Conservation (phyloP, 2,888 invertebrate genomes). For the Schizotus pectinicornis region DNA sequence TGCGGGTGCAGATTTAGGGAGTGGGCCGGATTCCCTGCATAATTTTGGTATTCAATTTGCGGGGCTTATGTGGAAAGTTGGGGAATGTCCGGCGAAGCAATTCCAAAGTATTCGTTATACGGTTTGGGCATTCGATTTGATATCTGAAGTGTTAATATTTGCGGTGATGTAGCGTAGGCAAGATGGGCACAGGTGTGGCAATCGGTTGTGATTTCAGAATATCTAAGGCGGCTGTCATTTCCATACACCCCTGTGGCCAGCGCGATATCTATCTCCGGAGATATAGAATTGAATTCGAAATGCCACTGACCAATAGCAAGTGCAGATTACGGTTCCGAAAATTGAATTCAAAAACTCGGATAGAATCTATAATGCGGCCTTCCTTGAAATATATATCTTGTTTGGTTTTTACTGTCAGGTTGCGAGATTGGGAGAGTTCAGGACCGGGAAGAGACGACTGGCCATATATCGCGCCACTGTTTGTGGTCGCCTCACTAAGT, state of each 20-base stretch:
- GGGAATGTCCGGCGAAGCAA: slow-evolving; percentile 12
- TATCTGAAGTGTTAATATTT: slow-evolving; percentile 54
- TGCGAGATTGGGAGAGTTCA: slow-evolving; percentile 30
- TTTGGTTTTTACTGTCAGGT: slow-evolving; percentile 47
- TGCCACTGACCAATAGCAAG: slow-evolving; percentile 59
- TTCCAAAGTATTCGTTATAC: slow-evolving; percentile 16
- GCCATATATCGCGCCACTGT: slow-evolving; percentile 41
- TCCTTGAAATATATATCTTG: slow-evolving; percentile 44
- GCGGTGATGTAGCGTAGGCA: slow-evolving; percentile 40
- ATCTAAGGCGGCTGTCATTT: slow-evolving; percentile 55
- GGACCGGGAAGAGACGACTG: slow-evolving; percentile 24
- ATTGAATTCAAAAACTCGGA: slow-evolving; percentile 61
- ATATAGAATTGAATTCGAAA: slow-evolving; percentile 59
- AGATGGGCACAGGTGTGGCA: slow-evolving; percentile 54
- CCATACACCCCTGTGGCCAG: slow-evolving; percentile 56
- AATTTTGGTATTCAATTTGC: slow-evolving; percentile 18
- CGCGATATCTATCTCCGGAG: slow-evolving; percentile 57
- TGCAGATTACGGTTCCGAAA: slow-evolving; percentile 59
- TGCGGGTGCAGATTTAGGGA: too few relatives aligned
- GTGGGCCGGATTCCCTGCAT: not conserved
- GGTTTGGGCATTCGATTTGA: slow-evolving; percentile 20
- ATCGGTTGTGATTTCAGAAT: slow-evolving; percentile 58
- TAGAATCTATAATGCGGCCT: slow-evolving; percentile 58
- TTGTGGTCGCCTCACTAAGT: slow-evolving; percentile 57
- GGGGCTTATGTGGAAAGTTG: slow-evolving; percentile 17